phyloP scores from a whole-genome alignment of 2,888 invertebrate genomes.

The Tetanocera ferruginea region DNA sequence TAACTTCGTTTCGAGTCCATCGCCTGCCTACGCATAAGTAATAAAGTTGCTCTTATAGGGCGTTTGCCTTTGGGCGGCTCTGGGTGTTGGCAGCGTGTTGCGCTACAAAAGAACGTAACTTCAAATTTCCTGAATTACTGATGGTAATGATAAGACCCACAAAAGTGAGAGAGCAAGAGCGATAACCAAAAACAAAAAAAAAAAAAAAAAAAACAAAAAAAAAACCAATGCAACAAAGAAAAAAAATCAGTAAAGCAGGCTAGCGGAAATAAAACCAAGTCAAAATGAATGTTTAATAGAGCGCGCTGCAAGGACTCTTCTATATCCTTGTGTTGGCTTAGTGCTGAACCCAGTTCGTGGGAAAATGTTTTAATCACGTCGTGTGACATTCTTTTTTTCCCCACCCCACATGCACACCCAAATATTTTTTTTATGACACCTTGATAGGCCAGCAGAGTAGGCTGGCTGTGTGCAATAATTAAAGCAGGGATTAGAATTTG shows the following conservation, averaged over 20 bases:
- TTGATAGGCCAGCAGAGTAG: background rate
- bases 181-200: background rate
- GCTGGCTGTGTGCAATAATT: no score
- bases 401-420: background rate
- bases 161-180: background rate
- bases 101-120: background rate
- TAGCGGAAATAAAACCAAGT: no score
- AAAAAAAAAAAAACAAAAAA: no score
- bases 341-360: background rate
- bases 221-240: no score
- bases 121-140: background rate
- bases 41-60: background rate
- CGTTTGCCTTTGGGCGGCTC: no score
- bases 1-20: background rate
- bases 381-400: background rate
- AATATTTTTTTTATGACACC: background rate
- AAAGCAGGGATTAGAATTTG: no score
- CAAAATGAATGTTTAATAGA: no score
- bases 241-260: no score
- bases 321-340: background rate
- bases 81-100: background rate
- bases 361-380: conserved; percentile 3
- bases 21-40: background rate
- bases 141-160: background rate
- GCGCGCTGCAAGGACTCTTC: no score